A percentile compares a stretch with the other conserved stretches of the same genome.
phyloP scores from a whole-genome alignment of 2,888 invertebrate species.

The Lepidocyrtoides sp. region DNA sequence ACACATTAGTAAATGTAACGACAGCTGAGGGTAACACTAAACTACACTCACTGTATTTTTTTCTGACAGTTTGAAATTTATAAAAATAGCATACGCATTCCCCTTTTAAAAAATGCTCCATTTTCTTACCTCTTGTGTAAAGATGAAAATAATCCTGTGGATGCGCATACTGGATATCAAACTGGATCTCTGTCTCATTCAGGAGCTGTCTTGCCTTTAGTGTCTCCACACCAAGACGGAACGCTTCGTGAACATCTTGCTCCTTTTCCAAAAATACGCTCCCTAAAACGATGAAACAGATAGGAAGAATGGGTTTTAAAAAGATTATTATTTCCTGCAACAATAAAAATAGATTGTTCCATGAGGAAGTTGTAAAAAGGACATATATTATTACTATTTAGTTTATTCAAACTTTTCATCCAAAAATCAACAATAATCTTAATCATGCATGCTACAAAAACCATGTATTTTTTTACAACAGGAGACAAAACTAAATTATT shows the following conservation, averaged over 20 bases:
- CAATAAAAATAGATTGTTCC: background rate
- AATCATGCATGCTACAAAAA: no score
- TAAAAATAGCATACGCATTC: constrained; percentile 52
- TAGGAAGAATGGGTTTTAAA: constrained; percentile 24
- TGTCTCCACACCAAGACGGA: constrained; percentile 82
- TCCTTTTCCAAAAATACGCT: constrained; percentile 85
- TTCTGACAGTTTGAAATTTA: constrained; percentile 49
- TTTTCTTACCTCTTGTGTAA: constrained; percentile 82
- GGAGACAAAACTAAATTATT: no score
- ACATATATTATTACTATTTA: background rate
- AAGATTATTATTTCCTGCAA: background rate
- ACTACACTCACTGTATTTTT: constrained; percentile 14
- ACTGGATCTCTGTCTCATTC: constrained; percentile 84
- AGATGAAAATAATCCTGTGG: constrained; percentile 84
- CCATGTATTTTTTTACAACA: no score
- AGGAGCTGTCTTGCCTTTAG: constrained; percentile 83
- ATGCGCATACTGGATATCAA: constrained; percentile 84
- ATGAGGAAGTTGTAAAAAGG: constrained; percentile 17
- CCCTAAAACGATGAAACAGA: constrained; percentile 72
- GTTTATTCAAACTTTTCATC: no score
- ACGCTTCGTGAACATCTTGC: constrained; percentile 83
- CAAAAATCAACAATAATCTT: no score
- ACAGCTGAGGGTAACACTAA: constrained; percentile 42
- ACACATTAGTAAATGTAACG: constrained; percentile 39
- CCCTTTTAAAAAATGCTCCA: constrained; percentile 22